Base-by-base conservation (phyloP, 1,140 invertebrate species). In the Polypedilum vanderplanki region DNA sequence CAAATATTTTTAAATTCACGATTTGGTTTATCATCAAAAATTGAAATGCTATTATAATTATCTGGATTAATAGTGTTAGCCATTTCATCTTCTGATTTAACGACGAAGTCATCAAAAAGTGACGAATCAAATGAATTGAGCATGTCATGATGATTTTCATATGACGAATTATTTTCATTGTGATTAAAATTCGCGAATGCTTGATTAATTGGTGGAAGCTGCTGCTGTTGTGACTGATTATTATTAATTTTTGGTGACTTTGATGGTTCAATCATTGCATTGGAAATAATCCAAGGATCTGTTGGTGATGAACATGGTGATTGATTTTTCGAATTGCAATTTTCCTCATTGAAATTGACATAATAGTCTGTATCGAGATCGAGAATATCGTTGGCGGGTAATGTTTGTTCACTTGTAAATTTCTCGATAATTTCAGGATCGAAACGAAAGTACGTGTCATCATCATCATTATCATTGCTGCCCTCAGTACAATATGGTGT, bases 281-380 rank as follows among this genome's bases (percentile, higher is more conserved):
- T 81, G 17, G 81, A 78, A 40, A 80, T 78, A 76, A 82, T 75
- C 81, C 81, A 82, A 57, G 81, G 80, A 75, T 83, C 81, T 8
- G 73, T 41, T 10, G 81, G 81, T 24, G 81, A 82, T 24, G 81
- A 81, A 76, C 81, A 83, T 5, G 81, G 81, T 22, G 81, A 82
- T 77, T 83, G 81, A 75, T 81, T 80, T 79, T 83, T 83, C 65
- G 81, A 82, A 77, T 83, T 81, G 74, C 81, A 83, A 79, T 83
- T 83, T 75, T 81, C 80, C 77, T 83, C 81, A 75, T 83, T 78
- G 78, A 82, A 83, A 79, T 83, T 83, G 76, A 81, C 82, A 75
- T 83, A 83, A 77, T 33, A 33, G 24, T 82, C 81, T 76, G 78
- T 80, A 76, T 83, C 80, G 73, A 81, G 76, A 77, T 81, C 74